Evolutionary conservation across 2,113 vertebrate species (phyloP).

Genomic region (Neodontobutis hainanensis): DNA sequence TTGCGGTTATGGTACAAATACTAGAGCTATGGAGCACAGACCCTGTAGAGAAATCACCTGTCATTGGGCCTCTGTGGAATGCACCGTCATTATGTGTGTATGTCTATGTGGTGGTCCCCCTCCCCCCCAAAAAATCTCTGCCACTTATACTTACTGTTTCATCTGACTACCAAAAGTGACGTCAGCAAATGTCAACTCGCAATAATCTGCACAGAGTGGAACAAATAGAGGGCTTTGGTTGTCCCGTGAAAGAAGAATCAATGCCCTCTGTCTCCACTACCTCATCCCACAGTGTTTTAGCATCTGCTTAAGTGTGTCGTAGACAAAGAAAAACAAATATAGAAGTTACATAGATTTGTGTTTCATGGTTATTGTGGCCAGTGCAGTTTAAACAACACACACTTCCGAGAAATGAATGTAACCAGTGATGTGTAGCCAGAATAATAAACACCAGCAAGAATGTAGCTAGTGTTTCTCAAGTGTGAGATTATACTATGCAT

Average conservation of each 20-base stretch:
- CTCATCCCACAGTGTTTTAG: slow-evolving; percentile 5
- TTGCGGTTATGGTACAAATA: slow-evolving; percentile 56
- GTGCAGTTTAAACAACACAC: slow-evolving; percentile 43
- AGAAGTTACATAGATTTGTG: no score
- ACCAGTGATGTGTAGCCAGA: no score
- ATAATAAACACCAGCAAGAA: slow-evolving; percentile 31
- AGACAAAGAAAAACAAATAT: neutral
- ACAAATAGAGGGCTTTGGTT: neutral
- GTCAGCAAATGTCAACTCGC: slow-evolving; percentile 19
- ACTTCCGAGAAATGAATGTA: slow-evolving; percentile 22
- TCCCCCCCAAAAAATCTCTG: neutral
- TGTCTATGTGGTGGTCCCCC: slow-evolving; percentile 31
- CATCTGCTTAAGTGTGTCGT: neutral
- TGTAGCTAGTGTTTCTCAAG: slow-evolving; percentile 48
- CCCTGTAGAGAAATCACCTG: slow-evolving; percentile 51
- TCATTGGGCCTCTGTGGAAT: slow-evolving; percentile 44
- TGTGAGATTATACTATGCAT: no score
- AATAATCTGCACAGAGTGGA: neutral
- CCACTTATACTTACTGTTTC: neutral
- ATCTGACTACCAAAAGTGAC: slow-evolving; percentile 30
- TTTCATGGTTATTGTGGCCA: slow-evolving; percentile 12
- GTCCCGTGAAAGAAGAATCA: neutral
- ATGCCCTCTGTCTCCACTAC: slow-evolving; percentile 5
- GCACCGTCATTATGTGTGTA: slow-evolving; percentile 7
- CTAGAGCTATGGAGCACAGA: slow-evolving; percentile 43